Evolutionary conservation across 2,113 vertebrate genomes (phyloP), one percentile per base, ranked within the genome.

Genomic region (Phyllopteryx taeniolatus): DNA sequence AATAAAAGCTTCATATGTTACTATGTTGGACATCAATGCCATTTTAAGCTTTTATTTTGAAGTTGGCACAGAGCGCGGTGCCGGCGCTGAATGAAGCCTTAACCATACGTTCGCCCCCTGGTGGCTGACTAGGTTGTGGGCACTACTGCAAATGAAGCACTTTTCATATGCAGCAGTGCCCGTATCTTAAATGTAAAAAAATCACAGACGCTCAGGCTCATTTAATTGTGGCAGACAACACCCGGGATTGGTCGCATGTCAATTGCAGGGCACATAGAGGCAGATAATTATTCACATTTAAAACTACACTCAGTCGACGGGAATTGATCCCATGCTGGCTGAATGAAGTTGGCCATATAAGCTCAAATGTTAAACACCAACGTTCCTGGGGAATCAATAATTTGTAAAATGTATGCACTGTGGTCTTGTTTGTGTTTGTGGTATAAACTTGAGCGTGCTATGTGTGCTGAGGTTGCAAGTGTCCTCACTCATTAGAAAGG

Each of bases 401-500:
- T 35, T 35, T 35, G 31, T 35, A 9, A 61, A 61, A 61, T 61
- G 14, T 17, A 61, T 61, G 59, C 11, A 61, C 27, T 35, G 17
- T 17, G 59, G 31, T 35, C 59, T 61, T 35, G 35, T 61, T 61
- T 17, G 3, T 13, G 8, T 49, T 49, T 46, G 13, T 15, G 57
- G 27, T 35, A 35, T 35, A 43, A 64, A 9, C 19, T 64, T 44
- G 20, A 74, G 67, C 67, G 68, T 63, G 54, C 67, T 51, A 42
- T 5, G 71, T 71, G 67, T 70, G 9, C 15, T n/a, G 27, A 66
- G 67, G 67, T 60, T 31, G 68, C 2, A 15, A 70, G 60, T 57
- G 17, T 73, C 56, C 61, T 80, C 39, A 79, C 82, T 82, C 83
- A 87, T 88, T 89, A 89, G 78, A 86, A 84, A 83, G 86, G 72